Percentiles rank a stretch among this genome's conserved stretches.
Evolutionary conservation across 2,113 vertebrate genomes (phyloP).

Genomic region (Tachysurus fulvidraco): DNA sequence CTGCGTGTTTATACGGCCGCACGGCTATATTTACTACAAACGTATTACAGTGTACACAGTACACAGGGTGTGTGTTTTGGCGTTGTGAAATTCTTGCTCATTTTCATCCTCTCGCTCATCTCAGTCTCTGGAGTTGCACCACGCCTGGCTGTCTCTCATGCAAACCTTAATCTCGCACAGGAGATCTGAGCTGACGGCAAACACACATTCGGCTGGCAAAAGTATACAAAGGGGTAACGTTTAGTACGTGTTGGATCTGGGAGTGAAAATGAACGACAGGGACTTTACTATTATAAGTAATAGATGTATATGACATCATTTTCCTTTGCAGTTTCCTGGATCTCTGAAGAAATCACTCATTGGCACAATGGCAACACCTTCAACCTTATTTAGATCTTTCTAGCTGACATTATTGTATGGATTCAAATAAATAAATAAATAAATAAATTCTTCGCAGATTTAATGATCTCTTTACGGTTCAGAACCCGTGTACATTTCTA

Average conservation of each 20-base stretch:
- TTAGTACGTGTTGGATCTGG: not conserved
- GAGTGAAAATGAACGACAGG: not conserved
- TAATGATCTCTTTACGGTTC: not conserved
- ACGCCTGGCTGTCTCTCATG: not conserved
- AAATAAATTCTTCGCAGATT: not conserved
- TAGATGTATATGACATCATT: constrained; percentile 1
- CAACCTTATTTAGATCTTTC: not conserved
- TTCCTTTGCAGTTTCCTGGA: not conserved
- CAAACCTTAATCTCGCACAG: not conserved
- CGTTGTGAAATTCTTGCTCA: not conserved
- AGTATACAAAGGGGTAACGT: not conserved
- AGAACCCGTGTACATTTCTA: not conserved
- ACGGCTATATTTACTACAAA: not conserved
- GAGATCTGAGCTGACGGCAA: not conserved
- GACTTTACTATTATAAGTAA: not conserved
- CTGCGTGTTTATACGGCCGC: not conserved
- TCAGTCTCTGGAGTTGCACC: not conserved
- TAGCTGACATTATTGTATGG: not conserved
- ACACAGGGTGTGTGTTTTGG: not conserved
- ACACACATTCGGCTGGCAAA: not conserved
- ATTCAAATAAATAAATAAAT: not conserved
- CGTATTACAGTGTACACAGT: not conserved
- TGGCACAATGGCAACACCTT: not conserved
- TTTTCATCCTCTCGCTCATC: not conserved
- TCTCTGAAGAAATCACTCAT: not conserved